These are phyloP conservation scores for Tiliacea citrago DNA, from an alignment of 2,888 invertebrate genomes.

Conservation along the genomic window DNA sequence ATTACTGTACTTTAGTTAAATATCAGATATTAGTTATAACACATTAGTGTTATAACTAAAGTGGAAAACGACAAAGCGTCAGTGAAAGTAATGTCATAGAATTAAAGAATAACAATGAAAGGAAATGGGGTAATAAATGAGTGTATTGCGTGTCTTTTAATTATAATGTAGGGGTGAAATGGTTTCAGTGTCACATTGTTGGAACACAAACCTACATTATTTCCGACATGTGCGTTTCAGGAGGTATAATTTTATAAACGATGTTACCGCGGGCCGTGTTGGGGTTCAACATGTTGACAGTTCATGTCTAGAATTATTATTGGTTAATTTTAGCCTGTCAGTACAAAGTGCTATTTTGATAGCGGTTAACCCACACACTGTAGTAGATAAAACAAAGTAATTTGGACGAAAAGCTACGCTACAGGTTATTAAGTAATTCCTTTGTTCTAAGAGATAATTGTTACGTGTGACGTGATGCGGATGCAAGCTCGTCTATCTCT, in stretches of 20 bases:
- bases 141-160: constrained; percentile 49
- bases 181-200: constrained; percentile 16
- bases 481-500: constrained; percentile 16
- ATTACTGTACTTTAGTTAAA: no score
- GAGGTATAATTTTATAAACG: constrained; percentile 31
- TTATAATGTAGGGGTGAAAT: constrained; percentile 41
- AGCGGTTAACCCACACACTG: not conserved
- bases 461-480: not conserved
- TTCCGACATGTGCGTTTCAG: constrained; percentile 24
- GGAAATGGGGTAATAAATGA: constrained; percentile 38
- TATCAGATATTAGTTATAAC: no score
- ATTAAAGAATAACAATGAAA: constrained; percentile 38
- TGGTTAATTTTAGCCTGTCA: constrained; percentile 4
- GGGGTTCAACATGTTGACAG: constrained; percentile 31
- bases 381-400: not conserved
- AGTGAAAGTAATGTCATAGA: constrained; percentile 13
- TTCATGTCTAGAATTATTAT: constrained; percentile 18
- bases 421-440: constrained; percentile 4
- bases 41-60: not conserved
- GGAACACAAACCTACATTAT: constrained; percentile 32
- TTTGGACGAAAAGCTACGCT: constrained; percentile 20
- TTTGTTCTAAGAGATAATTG: constrained; percentile 7
- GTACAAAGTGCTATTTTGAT: constrained; percentile 19
- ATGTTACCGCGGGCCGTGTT: constrained; percentile 16
- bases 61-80: constrained; percentile 16